Evolutionary conservation across 2,888 invertebrate genomes (phyloP), one percentile per base, ranked within the genome.

Genomic region (Leptarthrus brevirostris): DNA sequence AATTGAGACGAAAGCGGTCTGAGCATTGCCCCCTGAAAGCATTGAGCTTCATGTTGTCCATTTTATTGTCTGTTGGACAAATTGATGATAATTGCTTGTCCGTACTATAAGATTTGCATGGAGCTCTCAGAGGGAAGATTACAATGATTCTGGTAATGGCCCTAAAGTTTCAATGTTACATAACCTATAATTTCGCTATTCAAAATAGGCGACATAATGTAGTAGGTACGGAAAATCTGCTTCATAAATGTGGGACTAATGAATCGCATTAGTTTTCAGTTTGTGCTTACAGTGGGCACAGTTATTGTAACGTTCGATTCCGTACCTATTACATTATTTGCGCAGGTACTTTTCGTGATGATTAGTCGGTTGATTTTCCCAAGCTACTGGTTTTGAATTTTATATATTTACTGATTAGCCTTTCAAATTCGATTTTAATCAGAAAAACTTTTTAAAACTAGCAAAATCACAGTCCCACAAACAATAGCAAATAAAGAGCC

Each of bases 1-100:
- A 22, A 66, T 66, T 66, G 64, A 66, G 64, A 66, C 47, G 47
- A 66, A 47, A 66, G 44, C 47, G 47, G 44, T 66, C 26, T 66
- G 64, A 18, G 47, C 64, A 18, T 36, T 58, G 58, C 36, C 36
- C 58, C 18, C 58, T 36, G 58, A 12, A 24, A 20, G 20, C 36
- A 36, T 18, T 16, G 36, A 20, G 34, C 36, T 5, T n/a, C 49
- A 20, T 12, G 10, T 16, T 58, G 58, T 58, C 34, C 58, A n/a
- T 66, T 66, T 24, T 26, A 66, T 47, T 47, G 47, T 40, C 44
- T 22, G 61, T 10, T 16, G 16, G 22, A 10, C 64, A 22, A 47
- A 24, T 24, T 47, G 64, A 47, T 66, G 64, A 24, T 66, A 66
- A 66, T 66, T 66, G 26, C 44, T 18, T 14, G 6, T 20, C 40